These are phyloP conservation scores for Andrena praecox DNA, from an alignment of 2,888 invertebrate genomes.

Conservation along the genomic window DNA sequence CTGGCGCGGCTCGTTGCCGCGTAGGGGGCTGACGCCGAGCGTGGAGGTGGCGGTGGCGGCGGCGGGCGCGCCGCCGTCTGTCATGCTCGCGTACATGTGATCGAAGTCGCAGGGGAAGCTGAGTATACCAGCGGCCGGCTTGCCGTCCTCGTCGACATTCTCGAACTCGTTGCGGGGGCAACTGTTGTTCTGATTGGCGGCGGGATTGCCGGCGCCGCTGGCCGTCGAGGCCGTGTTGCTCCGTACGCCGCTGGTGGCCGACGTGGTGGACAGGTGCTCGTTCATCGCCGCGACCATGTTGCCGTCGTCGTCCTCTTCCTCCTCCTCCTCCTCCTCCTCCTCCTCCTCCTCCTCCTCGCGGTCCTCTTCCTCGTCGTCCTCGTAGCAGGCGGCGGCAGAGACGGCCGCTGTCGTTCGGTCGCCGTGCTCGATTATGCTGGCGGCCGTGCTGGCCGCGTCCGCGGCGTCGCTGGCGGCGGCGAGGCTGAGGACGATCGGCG, in stretches of 20 bases:
- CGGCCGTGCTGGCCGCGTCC: constrained; percentile 25
- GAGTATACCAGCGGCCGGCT: constrained; percentile 85
- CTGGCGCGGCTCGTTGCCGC: constrained; percentile 81
- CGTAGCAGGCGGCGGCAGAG: constrained; percentile 39
- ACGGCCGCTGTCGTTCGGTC: constrained; percentile 45
- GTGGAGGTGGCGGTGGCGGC: constrained; percentile 78
- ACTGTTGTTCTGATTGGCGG: constrained; percentile 54
- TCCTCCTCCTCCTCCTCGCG: constrained; percentile 46
- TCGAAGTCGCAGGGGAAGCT: constrained; percentile 89
- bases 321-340: constrained; percentile 45
- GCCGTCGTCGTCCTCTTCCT: constrained; percentile 69
- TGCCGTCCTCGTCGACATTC: constrained; percentile 55
- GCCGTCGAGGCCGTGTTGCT: constrained; percentile 72
- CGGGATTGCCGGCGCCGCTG: constrained; percentile 51
- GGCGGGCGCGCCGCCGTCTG: constrained; percentile 80
- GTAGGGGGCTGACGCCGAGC: constrained; percentile 81
- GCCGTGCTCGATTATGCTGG: constrained; percentile 51
- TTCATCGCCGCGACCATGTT: constrained; percentile 85
- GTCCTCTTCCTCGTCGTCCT: constrained; percentile 53
- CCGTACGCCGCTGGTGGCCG: constrained; percentile 75
- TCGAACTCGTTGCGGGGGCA: constrained; percentile 61
- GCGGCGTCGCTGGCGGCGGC: constrained; percentile 19
- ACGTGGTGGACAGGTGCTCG: constrained; percentile 82
- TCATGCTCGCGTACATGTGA: constrained; percentile 90
- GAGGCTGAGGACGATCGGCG: constrained; percentile 41